Base-by-base conservation (phyloP, 1,140 invertebrate genomes). In the Dreissena rostriformis region DNA sequence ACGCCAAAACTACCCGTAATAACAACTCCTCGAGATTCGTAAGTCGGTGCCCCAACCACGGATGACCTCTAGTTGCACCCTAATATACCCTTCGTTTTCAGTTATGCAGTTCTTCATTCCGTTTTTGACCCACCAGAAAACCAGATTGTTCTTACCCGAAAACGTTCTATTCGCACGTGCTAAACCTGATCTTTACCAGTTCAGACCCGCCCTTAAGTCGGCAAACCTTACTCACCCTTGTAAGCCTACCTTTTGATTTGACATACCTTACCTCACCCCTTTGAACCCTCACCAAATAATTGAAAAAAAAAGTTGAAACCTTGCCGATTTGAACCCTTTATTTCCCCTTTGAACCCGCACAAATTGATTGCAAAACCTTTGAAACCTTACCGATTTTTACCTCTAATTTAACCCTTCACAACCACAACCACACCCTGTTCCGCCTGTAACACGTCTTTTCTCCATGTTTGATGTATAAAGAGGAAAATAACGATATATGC, bases 1-100 rank as follows among this genome's bases (percentile, higher is more conserved):
- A 95, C 87, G 95, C 95, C 88, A 95, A 95, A 90, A 95, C 95
- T 63, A 94, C 94, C 53, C 92, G 95, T 89, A 95, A 95, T 90
- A 95, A 95, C 92, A 95, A 95, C 93, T 95, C 95, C 19, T 95
- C 95, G 53, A 91, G 95, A 91, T 95, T 95, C 90, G 95, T 94
- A 88, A 93, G 92, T 92, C 89, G 5, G 29, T n/a, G 89, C 57
- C 74, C 29, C 71, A 70, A 26, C n/a, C 71, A 73, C 24, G 24
- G 19, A 19, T 63, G 19, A n/a, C 2, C 24, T 63, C 19, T 63
- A 63, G 61, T 63, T 63, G 24, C 24, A 19, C 61, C 61, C 19
- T 5, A 63, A 5, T 63, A 63, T 5, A 63, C 24, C 19, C 19
- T n/a, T 63, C 61, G 2, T 63, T n/a, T n/a, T 63, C 24, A n/a